Conservation (phyloP, 2,888 invertebrate species). For the Achlya flavicornis region DNA sequence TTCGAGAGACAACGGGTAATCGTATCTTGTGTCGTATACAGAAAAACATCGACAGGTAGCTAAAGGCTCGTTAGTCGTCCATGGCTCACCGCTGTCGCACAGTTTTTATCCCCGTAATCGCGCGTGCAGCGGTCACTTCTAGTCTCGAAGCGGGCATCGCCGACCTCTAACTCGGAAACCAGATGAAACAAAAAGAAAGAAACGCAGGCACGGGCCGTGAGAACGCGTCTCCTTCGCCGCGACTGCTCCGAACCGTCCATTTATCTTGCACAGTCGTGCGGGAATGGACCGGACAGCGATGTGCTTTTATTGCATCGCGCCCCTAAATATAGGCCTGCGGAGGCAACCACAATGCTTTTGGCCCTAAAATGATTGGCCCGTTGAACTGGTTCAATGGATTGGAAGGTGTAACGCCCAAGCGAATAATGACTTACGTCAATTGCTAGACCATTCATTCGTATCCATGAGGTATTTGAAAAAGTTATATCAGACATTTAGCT, state of each 20-base stretch:
- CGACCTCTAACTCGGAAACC: constrained; percentile 81
- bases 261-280: constrained; percentile 83
- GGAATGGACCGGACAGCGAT: constrained; percentile 76
- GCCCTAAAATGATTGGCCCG: constrained; percentile 64
- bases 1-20: constrained; percentile 46
- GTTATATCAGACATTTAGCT: background rate
- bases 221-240: constrained; percentile 75
- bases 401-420: constrained; percentile 30
- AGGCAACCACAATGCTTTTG: constrained; percentile 70
- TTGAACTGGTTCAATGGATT: constrained; percentile 54
- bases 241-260: constrained; percentile 69
- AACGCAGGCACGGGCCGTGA: constrained; percentile 80
- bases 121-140: constrained; percentile 76
- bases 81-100: constrained; percentile 55
- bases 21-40: constrained; percentile 46
- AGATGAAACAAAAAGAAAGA: constrained; percentile 78
- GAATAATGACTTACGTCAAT: constrained; percentile 22
- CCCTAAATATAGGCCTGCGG: constrained; percentile 79
- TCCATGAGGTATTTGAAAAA: constrained; percentile 15
- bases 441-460: constrained; percentile 16
- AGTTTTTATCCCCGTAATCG: constrained; percentile 72
- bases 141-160: constrained; percentile 60
- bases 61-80: constrained; percentile 62
- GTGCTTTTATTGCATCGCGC: constrained; percentile 81
- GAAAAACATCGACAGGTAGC: constrained; percentile 59